Evolutionary conservation across 1,140 invertebrate genomes (phyloP).

Genomic region (Metopolophium dirhodum): DNA sequence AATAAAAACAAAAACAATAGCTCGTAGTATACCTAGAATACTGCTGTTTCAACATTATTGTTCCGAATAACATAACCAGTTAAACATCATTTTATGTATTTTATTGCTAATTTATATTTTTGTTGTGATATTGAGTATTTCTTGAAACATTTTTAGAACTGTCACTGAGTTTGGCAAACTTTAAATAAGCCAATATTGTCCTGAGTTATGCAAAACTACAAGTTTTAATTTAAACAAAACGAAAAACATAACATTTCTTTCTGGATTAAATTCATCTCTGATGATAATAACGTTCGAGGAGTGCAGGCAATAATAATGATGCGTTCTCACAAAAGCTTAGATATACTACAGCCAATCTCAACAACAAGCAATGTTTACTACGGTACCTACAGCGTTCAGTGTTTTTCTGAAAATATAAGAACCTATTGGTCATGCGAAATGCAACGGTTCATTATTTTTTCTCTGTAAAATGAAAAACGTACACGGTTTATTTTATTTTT

Average conservation of each 20-base stretch:
- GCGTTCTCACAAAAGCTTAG: neutral
- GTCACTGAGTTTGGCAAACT: neutral
- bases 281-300: neutral
- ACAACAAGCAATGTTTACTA: neutral
- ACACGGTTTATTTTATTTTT: conserved; percentile 4
- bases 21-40: neutral
- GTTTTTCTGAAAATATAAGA: conserved; percentile 30
- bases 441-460: conserved; percentile 32
- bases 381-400: neutral
- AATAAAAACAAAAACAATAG: neutral
- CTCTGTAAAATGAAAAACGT: neutral
- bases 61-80: neutral
- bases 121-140: neutral
- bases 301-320: neutral
- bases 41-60: neutral
- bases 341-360: neutral
- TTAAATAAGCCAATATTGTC: neutral
- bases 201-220: neutral
- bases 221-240: neutral
- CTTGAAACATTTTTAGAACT: neutral
- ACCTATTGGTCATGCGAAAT: conserved; percentile 48
- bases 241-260: neutral
- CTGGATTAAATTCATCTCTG: neutral
- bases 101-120: neutral
- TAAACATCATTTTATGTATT: neutral